These are phyloP conservation scores for Cryptosula pallasiana DNA, from an alignment of 2,888 invertebrate species.

Conservation along the genomic window DNA sequence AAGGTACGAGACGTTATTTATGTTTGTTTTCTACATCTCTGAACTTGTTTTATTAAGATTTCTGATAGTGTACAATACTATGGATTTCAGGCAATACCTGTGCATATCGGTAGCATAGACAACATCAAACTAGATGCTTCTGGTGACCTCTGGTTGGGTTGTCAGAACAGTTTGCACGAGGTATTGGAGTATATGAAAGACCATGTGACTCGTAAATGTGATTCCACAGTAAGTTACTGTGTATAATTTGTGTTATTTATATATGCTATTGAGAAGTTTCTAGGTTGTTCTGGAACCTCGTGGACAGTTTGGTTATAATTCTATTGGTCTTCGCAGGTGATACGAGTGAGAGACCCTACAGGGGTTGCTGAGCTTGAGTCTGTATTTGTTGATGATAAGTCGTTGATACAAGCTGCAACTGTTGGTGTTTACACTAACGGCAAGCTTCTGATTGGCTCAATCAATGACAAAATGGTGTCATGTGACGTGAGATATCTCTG, in stretches of 20 bases:
- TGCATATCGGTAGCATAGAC: background rate
- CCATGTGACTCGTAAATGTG: background rate
- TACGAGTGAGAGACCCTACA: background rate
- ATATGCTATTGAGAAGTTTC: no score
- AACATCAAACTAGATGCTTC: background rate
- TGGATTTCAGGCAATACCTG: background rate
- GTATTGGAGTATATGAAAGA: background rate
- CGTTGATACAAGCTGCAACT: background rate
- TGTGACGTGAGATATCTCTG: background rate
- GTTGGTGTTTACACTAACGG: background rate
- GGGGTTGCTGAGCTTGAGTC: background rate
- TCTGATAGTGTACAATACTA: no score
- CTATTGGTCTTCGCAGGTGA: background rate
- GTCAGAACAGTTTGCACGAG: conserved; percentile 4
- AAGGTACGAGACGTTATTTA: no score
- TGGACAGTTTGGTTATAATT: no score
- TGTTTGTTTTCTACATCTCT: no score
- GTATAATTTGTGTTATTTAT: background rate
- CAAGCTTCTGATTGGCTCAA: conserved; percentile 16
- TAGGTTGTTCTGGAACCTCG: no score
- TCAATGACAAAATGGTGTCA: background rate
- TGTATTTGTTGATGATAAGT: conserved; percentile 9
- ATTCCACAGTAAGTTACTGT: conserved; percentile 10
- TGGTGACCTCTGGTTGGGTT: conserved; percentile 12
- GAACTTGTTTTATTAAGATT: no score